Evolutionary conservation across 1,140 invertebrate species (phyloP).

Genomic region (Drosophila auraria): DNA sequence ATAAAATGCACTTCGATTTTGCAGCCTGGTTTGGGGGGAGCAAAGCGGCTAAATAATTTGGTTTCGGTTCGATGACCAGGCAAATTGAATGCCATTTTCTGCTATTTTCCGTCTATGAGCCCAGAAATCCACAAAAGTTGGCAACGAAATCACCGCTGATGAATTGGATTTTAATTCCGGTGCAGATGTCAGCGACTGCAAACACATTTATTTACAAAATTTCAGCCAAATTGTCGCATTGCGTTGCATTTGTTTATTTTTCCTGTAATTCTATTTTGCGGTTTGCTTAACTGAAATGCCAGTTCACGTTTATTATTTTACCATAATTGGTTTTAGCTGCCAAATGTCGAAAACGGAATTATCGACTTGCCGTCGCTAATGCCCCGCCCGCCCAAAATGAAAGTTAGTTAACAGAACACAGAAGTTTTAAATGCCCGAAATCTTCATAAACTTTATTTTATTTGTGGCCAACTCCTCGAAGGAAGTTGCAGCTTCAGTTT

Average conservation of each 20-base stretch:
- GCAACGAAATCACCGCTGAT: slow-evolving; percentile 24
- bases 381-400: neutral
- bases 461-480: slow-evolving; percentile 18
- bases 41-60: slow-evolving; percentile 26
- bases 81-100: slow-evolving; percentile 36
- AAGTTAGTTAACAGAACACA: neutral
- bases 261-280: slow-evolving; percentile 36
- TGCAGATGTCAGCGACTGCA: slow-evolving; percentile 9
- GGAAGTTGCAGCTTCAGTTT: slow-evolving; percentile 19
- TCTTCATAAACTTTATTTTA: slow-evolving; percentile 38
- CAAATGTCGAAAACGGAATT: slow-evolving; percentile 11
- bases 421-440: slow-evolving; percentile 41
- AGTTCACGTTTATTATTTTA: slow-evolving; percentile 32
- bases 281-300: slow-evolving; percentile 38
- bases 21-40: neutral
- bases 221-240: slow-evolving; percentile 42
- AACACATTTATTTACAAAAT: slow-evolving; percentile 25
- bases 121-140: slow-evolving; percentile 11
- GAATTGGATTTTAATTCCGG: slow-evolving; percentile 39
- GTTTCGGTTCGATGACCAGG: slow-evolving; percentile 6
- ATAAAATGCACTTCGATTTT: slow-evolving; percentile 9
- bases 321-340: slow-evolving; percentile 30
- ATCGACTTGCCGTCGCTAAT: slow-evolving; percentile 1
- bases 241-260: slow-evolving; percentile 37
- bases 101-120: slow-evolving; percentile 4